These are phyloP conservation scores for Pyrgus malvae DNA, from an alignment of 2,888 invertebrate species.

Conservation along the genomic window DNA sequence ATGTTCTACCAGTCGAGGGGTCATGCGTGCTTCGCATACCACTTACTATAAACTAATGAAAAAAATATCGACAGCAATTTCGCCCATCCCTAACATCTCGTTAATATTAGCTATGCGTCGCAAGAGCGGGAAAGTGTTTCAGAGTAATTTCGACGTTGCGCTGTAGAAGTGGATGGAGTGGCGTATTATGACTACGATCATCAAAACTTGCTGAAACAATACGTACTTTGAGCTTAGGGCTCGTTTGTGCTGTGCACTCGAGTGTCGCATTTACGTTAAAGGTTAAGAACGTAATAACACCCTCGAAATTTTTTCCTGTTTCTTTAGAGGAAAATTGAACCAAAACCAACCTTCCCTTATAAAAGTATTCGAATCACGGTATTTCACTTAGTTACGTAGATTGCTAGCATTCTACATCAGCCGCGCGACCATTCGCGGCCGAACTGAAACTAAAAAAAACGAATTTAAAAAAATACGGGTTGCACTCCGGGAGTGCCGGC, in stretches of 20 bases:
- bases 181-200: slow-evolving; percentile 27
- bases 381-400: no score
- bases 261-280: slow-evolving; percentile 24
- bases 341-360: slow-evolving; percentile 12
- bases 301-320: slow-evolving; percentile 12
- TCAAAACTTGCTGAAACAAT: slow-evolving; percentile 35
- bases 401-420: no score
- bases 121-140: slow-evolving; percentile 21
- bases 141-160: slow-evolving; percentile 28
- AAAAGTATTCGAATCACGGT: slow-evolving; percentile 13
- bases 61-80: not conserved
- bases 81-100: not conserved
- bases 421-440: no score
- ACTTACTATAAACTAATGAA: not conserved
- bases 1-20: no score
- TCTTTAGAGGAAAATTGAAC: slow-evolving; percentile 12
- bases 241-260: slow-evolving; percentile 28
- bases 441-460: no score
- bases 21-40: not conserved
- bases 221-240: slow-evolving; percentile 36
- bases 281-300: slow-evolving; percentile 25
- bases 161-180: slow-evolving; percentile 24
- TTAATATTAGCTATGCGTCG: slow-evolving; percentile 25
- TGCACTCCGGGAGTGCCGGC: no score
- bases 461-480: no score